Evolutionary conservation across 2,113 vertebrate genomes (phyloP).

Genomic region (Archocentrus centrarchus): DNA sequence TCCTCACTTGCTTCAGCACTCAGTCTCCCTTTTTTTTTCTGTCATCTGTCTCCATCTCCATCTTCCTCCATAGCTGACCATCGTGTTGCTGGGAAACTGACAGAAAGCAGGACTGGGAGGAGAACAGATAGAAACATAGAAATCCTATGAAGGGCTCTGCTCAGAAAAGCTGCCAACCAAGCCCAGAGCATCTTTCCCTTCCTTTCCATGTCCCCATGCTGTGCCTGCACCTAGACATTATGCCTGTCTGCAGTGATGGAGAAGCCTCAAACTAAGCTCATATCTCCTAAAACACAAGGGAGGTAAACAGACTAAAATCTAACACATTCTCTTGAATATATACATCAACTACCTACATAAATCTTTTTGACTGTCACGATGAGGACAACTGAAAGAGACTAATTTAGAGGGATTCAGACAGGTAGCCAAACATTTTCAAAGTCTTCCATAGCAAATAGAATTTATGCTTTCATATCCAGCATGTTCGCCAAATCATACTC

Average conservation of each 20-base stretch:
- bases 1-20: slow-evolving; percentile 40
- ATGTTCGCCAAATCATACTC: slow-evolving; percentile 35
- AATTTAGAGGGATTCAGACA: slow-evolving; percentile 3
- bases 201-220: slow-evolving; percentile 39
- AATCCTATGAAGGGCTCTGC: slow-evolving; percentile 56
- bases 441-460: slow-evolving; percentile 15
- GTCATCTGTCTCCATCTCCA: slow-evolving; percentile 55
- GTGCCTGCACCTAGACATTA: slow-evolving; percentile 38
- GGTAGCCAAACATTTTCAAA: slow-evolving; percentile 28
- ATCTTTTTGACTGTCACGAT: slow-evolving; percentile 38
- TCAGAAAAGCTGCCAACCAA: slow-evolving; percentile 67
- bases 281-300: slow-evolving; percentile 40
- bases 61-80: slow-evolving; percentile 47
- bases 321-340: slow-evolving; percentile 55
- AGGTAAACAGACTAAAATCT: slow-evolving; percentile 10
- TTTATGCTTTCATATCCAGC: slow-evolving; percentile 6
- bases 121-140: slow-evolving; percentile 44
- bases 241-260: slow-evolving; percentile 32
- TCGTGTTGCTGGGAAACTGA: slow-evolving; percentile 50
- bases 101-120: slow-evolving; percentile 20
- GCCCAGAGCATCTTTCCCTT: slow-evolving; percentile 41
- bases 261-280: slow-evolving; percentile 31
- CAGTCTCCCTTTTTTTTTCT: slow-evolving; percentile 25
- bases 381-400: slow-evolving; percentile 15
- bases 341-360: slow-evolving; percentile 39